Evolutionary conservation across 1,140 invertebrate species (phyloP), one percentile per base, ranked within the genome.

Genomic region (Sminthurinus signatus): DNA sequence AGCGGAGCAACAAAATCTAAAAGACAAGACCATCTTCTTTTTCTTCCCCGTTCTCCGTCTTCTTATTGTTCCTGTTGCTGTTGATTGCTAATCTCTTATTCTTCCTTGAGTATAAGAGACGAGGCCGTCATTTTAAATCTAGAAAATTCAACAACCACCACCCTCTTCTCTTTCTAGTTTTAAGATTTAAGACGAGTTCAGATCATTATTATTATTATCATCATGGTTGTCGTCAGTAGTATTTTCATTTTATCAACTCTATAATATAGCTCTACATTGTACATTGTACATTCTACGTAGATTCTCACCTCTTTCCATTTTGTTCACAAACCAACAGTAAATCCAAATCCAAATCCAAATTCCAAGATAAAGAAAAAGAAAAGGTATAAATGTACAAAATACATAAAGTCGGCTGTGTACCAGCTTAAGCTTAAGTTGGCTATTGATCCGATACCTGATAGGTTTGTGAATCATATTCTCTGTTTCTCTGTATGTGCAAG

Each of bases 121-220:
- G 19, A 14, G 8, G 50, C 50, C 50, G 50, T 25, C 50, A 52
- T 52, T 52, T 52, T 10, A 52, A 48, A 48, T 48, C 44, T n/a
- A 52, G 23, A 60, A 54, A 54, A 28, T 23, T n/a, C 15, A 25
- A 44, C 44, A 60, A 29, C 50, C 50, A 52, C 25, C 50, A 14
- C 50, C 27, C 27, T 25, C 28, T 29, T 28, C 32, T 36, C 32
- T 8, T n/a, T n/a, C n/a, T n/a, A n/a, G n/a, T n/a, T n/a, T n/a
- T n/a, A n/a, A n/a, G n/a, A n/a, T n/a, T n/a, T n/a, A n/a, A n/a
- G n/a, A n/a, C n/a, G n/a, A n/a, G n/a, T n/a, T n/a, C n/a, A n/a
- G n/a, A n/a, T n/a, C n/a, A n/a, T n/a, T n/a, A n/a, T n/a, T n/a
- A n/a, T n/a, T n/a, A n/a, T n/a, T n/a, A n/a, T n/a, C n/a, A n/a